Evolutionary conservation across 2,797 vertebrate species (phyloP), one percentile per base, ranked within the genome.

Genomic region (Crocidura indochinensis): DNA sequence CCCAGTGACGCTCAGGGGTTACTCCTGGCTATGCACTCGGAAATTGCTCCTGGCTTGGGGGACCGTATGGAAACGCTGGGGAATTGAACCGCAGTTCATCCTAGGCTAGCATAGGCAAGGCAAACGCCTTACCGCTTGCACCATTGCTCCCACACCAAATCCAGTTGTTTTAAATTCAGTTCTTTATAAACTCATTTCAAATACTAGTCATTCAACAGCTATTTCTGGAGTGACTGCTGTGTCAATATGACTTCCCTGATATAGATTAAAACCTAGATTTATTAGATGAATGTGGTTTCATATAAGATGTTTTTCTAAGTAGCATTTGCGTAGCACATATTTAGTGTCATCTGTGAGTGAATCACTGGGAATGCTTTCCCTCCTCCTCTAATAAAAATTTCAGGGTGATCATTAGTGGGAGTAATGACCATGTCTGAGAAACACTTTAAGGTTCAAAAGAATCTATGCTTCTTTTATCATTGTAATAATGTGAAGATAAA

Each of bases 371-470:
- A 56, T 83, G 8, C 27, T 80, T 65, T 73, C 10, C 20, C 24
- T 53, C 56, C 56, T 72, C 26, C 5, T 4, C 24, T 46, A 92
- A 12, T 67, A 68, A 91, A 91, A 91, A 76, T 85, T 79, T 38
- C 24, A 44, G 29, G 72, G 56, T 76, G 2, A 85, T 93, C 19
- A 73, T 83, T 91, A 93, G 22, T 6, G 3, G 60, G 46, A 76
- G 11, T 67, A 62, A 51, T 84, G 47, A 75, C 76, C 0, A 49
- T 76, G 67, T 67, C 12, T 71, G 60, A 93, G 51, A 77, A 84
- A 64, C 22, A 87, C 31, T 94, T 88, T 68, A 74, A 91, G 92
- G 31, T 78, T 38, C 29, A 53, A 91, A 73, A 74, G 73, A 80
- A 56, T 90, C 8, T 49, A 4, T 83, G 86, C 29, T 68, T 8